Base-by-base conservation (phyloP, 2,888 invertebrate genomes). In the Labia minor region DNA sequence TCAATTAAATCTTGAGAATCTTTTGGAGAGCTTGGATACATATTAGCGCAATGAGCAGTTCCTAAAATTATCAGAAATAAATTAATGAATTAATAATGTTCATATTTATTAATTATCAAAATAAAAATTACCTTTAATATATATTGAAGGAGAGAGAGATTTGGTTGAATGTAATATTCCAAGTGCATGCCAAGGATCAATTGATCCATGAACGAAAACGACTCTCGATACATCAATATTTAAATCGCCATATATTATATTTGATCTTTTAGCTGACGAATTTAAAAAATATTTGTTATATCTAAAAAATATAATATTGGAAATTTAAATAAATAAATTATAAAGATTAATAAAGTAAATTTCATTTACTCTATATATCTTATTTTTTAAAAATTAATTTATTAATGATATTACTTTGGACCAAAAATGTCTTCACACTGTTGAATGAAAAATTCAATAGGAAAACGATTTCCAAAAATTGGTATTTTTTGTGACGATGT, bases 21-120 rank as follows among this genome's bases (percentile, higher is more conserved):
- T 0, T 79, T 75, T 0, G 81, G 78, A 6, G 83, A 79, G 4
- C 85, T 78, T 21, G 94, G 92, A 76, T 95, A 95, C 92, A 95
- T 92, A 75, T 94, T 89, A 0, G 95, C 94, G 77, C 95, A 95
- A 76, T 95, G 95, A 4, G 95, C 94, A n/a, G 94, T 92, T 61
- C 92, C 93, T 91, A 74, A 1, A 79, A 64, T 61, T 20, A 37
- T 10, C 18, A 21, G 66, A 63, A 21, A n/a, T 4, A 16, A 19
- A 8, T 19, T 20, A 65, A 10, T 18, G 8, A n/a, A 1, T 14
- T 21, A 65, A 20, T 49, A 11, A 11, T 33, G 37, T 62, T 26
- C 16, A 66, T 49, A 19, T 62, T 4, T 61, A 3, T 37, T 19
- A 61, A 19, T 11, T n/a, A 62, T 19, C 61, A 3, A 11, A 64